Evolutionary conservation across 2,888 invertebrate genomes (phyloP).

Genomic region (Phanerotoma sp.): DNA sequence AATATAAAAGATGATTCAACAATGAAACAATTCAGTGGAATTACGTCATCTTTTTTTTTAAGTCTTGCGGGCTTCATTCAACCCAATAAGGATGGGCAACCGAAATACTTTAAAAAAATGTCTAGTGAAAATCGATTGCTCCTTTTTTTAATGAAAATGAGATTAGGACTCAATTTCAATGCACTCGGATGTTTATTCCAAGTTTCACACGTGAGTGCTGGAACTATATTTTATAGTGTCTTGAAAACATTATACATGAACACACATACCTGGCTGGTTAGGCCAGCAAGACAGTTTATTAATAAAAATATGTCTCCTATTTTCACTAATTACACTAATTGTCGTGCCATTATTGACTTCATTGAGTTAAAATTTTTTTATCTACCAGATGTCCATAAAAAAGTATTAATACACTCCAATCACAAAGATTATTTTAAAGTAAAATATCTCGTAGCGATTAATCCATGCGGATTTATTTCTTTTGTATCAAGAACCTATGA

Average conservation of each 20-base stretch:
- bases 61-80: slow-evolving; percentile 13
- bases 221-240: slow-evolving; percentile 9
- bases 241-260: not conserved
- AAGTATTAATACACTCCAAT: too few species aligned
- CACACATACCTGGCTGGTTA: slow-evolving; percentile 9
- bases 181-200: slow-evolving; percentile 9
- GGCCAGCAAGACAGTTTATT: slow-evolving; percentile 16
- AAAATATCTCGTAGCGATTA: too few species aligned
- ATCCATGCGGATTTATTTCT: too few species aligned
- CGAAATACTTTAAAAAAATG: not conserved
- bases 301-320: slow-evolving; percentile 14
- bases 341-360: slow-evolving; percentile 12
- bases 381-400: not conserved
- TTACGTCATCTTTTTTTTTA: slow-evolving; percentile 6
- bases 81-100: not conserved
- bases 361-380: not conserved
- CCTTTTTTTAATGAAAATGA: slow-evolving; percentile 10
- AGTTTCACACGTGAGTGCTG: not conserved
- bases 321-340: slow-evolving; percentile 5
- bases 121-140: slow-evolving; percentile 6
- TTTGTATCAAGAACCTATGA: too few species aligned
- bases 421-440: too few species aligned
- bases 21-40: slow-evolving; percentile 20
- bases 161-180: slow-evolving; percentile 7
- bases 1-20: slow-evolving; percentile 8